These are phyloP conservation scores for Hartigia nigra DNA, from an alignment of 2,888 invertebrate species.

Conservation along the genomic window DNA sequence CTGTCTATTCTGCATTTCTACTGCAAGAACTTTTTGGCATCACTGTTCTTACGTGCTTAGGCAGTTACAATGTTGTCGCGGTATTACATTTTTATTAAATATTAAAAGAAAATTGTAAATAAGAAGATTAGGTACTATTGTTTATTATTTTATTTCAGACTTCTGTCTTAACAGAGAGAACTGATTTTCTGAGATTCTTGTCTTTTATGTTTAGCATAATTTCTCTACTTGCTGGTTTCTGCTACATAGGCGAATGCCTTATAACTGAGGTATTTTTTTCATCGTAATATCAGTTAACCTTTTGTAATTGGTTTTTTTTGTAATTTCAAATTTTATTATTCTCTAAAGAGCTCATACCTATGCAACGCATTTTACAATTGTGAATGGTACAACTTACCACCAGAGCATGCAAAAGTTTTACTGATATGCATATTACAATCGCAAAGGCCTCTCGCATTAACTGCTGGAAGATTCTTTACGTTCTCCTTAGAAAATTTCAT, in stretches of 20 bases:
- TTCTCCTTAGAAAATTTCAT: conserved; percentile 68
- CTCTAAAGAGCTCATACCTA: conserved; percentile 63
- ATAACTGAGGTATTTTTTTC: conserved; percentile 29
- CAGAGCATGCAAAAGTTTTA: conserved; percentile 60
- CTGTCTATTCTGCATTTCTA: conserved; percentile 7
- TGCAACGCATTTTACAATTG: conserved; percentile 66
- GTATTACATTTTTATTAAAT: conserved; percentile 6
- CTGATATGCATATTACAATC: conserved; percentile 67
- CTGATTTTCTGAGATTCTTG: conserved; percentile 4
- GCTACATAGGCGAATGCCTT: conserved; percentile 36
- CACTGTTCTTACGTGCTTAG: conserved; percentile 24
- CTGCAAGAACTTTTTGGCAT: conserved; percentile 22
- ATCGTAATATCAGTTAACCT: background rate
- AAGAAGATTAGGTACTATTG: background rate
- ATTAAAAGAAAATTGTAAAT: background rate
- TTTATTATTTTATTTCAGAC: background rate
- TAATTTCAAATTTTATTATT: background rate
- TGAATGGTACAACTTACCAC: conserved; percentile 63
- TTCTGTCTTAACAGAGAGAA: background rate
- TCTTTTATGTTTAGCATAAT: conserved; percentile 29
- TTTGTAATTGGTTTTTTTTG: background rate
- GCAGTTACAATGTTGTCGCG: conserved; percentile 17
- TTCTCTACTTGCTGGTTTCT: conserved; percentile 32
- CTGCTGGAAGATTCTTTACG: conserved; percentile 68
- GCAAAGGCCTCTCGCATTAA: conserved; percentile 66